phyloP scores from a whole-genome alignment of 2,113 vertebrate species.

The Pterophyllum scalare region DNA sequence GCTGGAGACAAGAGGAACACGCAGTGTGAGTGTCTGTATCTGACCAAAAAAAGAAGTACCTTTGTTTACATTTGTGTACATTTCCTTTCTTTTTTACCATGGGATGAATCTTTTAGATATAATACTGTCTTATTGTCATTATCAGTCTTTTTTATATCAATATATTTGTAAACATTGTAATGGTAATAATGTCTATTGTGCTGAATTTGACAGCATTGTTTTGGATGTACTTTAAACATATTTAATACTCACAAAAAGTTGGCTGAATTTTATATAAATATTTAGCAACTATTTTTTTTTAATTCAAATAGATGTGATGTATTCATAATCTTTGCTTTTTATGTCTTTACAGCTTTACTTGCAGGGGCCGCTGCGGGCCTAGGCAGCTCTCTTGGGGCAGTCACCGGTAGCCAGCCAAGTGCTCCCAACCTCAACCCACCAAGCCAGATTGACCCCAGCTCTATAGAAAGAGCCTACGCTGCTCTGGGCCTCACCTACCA shows the following conservation, averaged over 20 bases:
- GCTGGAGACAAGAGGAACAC: constrained; percentile 99
- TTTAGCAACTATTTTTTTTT: background rate
- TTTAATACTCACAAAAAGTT: background rate
- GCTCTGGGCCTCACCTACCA: constrained; percentile 97
- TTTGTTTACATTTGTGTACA: background rate
- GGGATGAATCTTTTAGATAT: background rate
- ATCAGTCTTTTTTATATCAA: background rate
- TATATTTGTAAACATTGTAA: background rate
- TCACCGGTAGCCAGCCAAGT: constrained; percentile 88
- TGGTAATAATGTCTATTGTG: background rate
- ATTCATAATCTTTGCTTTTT: constrained; percentile 1
- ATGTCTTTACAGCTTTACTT: constrained; percentile 86
- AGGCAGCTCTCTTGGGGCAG: constrained; percentile 84
- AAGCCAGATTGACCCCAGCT: constrained; percentile 97
- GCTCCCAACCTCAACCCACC: constrained; percentile 90
- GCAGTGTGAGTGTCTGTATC: constrained; percentile 92
- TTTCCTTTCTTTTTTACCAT: background rate
- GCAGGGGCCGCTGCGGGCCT: constrained; percentile 86
- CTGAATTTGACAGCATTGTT: background rate
- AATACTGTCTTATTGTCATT: background rate
- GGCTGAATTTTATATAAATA: background rate
- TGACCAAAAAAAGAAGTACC: constrained; percentile 57
- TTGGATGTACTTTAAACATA: background rate
- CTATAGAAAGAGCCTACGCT: constrained; percentile 96
- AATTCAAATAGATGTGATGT: background rate